Percentiles rank a stretch among this genome's conserved stretches.
phyloP scores from a whole-genome alignment of 53 echinoderm and acorn worm species.

The Crossaster papposus region DNA sequence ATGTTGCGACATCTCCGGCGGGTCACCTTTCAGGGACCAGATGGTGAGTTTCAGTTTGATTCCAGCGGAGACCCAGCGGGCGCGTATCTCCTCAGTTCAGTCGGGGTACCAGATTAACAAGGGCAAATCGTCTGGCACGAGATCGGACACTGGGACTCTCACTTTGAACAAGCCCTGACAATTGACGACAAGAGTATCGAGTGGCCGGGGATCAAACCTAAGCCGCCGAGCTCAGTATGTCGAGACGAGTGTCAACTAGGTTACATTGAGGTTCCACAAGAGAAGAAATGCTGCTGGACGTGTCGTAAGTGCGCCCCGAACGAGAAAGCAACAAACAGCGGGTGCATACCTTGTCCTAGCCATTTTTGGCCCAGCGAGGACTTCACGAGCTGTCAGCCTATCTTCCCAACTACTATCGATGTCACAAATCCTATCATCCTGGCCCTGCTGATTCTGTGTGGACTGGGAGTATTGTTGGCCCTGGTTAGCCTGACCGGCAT shows the following conservation, averaged over 20 bases:
- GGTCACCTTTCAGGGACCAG: conserved; percentile 36
- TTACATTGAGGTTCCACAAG: conserved; percentile 23
- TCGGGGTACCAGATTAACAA: neutral
- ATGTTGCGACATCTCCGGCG: conserved; percentile 18
- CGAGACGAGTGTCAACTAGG: conserved; percentile 36
- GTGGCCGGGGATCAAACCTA: neutral
- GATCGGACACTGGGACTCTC: conserved; percentile 62
- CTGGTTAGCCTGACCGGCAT: conserved; percentile 13
- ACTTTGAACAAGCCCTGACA: neutral
- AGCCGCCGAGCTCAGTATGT: conserved; percentile 39
- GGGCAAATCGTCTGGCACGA: neutral
- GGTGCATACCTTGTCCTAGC: conserved; percentile 21
- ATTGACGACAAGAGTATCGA: neutral
- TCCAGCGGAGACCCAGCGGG: conserved; percentile 11
- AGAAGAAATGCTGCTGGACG: conserved; percentile 61
- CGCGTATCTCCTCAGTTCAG: neutral
- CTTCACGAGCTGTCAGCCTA: conserved; percentile 12
- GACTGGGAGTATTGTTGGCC: conserved; percentile 33
- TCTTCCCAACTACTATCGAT: conserved; percentile 19
- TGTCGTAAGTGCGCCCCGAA: conserved; percentile 53
- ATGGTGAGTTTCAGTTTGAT: conserved; percentile 40
- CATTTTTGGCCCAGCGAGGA: conserved; percentile 47
- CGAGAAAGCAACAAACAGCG: neutral
- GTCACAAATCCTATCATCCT: conserved; percentile 23
- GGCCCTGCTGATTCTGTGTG: conserved; percentile 9